A percentile compares a stretch with the other conserved stretches of the same genome.
Evolutionary conservation across 35 echinoderm and acorn worm species (phyloP).

Genomic region (Apostichopus japonicus): DNA sequence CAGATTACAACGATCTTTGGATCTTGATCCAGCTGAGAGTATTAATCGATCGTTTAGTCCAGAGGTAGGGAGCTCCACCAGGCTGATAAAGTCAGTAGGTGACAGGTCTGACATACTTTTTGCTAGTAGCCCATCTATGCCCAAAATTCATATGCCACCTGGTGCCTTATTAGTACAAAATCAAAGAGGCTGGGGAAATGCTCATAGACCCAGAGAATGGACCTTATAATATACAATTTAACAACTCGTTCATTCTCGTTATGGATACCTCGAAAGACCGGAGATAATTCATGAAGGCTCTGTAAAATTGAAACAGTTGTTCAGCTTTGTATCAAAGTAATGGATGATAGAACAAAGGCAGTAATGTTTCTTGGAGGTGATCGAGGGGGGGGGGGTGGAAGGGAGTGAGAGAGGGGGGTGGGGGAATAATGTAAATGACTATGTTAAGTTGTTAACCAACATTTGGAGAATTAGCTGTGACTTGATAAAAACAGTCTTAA

Average conservation of each 20-base stretch:
- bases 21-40: constrained; percentile 38
- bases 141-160: constrained; percentile 81
- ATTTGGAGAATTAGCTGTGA: too few species aligned
- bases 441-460: too few species aligned
- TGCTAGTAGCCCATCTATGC: constrained; percentile 83
- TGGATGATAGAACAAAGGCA: too few species aligned
- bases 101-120: constrained; percentile 61
- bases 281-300: too few species aligned
- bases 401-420: not conserved
- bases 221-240: constrained; percentile 55
- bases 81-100: constrained; percentile 43
- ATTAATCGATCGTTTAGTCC: constrained; percentile 60
- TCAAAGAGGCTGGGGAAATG: constrained; percentile 69
- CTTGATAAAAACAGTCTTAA: too few species aligned
- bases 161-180: constrained; percentile 62
- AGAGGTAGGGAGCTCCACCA: constrained; percentile 50
- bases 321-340: too few species aligned
- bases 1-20: constrained; percentile 39
- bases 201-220: constrained; percentile 81
- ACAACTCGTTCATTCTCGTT: not conserved
- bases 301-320: too few species aligned
- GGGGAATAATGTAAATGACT: too few species aligned
- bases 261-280: too few species aligned
- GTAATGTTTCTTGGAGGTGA: not conserved
- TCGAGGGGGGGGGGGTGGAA: not conserved